Evolutionary conservation across 2,113 vertebrate genomes (phyloP), one percentile per base, ranked within the genome.

Genomic region (Callospermophilus lateralis): DNA sequence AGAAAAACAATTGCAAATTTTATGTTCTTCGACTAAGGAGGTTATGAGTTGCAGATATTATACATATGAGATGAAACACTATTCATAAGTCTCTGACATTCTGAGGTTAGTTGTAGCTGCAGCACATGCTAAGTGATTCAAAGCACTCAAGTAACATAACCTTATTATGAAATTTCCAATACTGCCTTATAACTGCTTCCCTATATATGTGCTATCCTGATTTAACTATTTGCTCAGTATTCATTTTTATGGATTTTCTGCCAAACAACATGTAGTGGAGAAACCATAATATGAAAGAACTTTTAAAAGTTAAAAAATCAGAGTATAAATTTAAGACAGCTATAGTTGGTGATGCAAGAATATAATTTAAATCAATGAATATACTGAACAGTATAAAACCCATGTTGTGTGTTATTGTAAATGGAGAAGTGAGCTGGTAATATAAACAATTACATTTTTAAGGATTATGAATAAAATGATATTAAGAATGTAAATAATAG

Each of bases 291-390:
- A 85, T 37, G 1, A 90, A 30, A 74, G 2, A 48, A 28, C 67
- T 58, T 90, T 81, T 65, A 61, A 58, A 55, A 77, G 11, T 79
- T 93, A 76, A 87, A 90, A 80, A 65, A 63, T 81, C 77, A 91
- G 28, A 81, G 2, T 32, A 65, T 32, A 88, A 73, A 85, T 93
- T 89, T 81, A 90, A 91, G 19, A 58, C 6, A 92, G 32, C 77
- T 93, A 68, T 3, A 48, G 6, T 0, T 77, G 17, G 7, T 86
- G 22, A 84, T 32, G 39, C 37, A 32, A 32, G 65, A 51, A 17
- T 32, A 65, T 89, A 83, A 67, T 89, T 74, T 93, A 95, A 84
- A 42, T 72, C 39, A 92, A 15, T 78, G 19, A 6, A 92, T 53
- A 20, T 83, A 58, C 39, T 78, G 37, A 91, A 24, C 11, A 79